Evolutionary conservation across 2,888 invertebrate species (phyloP), one percentile per base, ranked within the genome.

Genomic region (Adelognathus sp.): DNA sequence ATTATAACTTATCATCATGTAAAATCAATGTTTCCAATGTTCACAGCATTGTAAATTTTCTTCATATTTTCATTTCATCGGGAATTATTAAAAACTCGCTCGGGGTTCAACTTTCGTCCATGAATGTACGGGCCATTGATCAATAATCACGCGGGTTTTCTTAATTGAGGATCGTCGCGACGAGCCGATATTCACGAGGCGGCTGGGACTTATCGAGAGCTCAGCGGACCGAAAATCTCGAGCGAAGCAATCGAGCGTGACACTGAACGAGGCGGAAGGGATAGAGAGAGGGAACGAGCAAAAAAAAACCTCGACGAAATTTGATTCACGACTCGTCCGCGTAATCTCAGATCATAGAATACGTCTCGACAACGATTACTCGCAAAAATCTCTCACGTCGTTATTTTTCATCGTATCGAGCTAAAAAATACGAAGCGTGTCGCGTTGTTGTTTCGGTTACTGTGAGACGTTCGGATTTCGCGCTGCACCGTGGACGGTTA

Each of bases 191-290:
- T n/a, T n/a, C n/a, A n/a, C n/a, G n/a, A n/a, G n/a, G n/a, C n/a
- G n/a, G n/a, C n/a, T n/a, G n/a, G n/a, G n/a, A n/a, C n/a, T n/a
- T n/a, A n/a, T n/a, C n/a, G n/a, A n/a, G n/a, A n/a, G 66, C 71
- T 71, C 50, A 60, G 60, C 66, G 60, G 41, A 36, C 73, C 76
- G 76, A 71, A 67, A 73, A 70, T 39, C 44, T 74, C 54, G 64
- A 64, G 31, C 70, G 60, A 70, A 78, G 36, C 74, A 70, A 78
- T 64, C 70, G 69, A 73, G 64, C 73, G 64, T 69, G 58, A 78
- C 73, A n/a, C 31, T 46, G 27, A 50, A 50, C 7, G 1, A 2
- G 36, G 36, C 2, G 36, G 0, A 56, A 11, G 44, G 52, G 39
- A 44, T 67, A 14, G 16, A 31, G 67, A 33, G 29, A 33, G 27